Evolutionary conservation across 2,888 invertebrate species (phyloP).

Genomic region (Athetis lepigone): DNA sequence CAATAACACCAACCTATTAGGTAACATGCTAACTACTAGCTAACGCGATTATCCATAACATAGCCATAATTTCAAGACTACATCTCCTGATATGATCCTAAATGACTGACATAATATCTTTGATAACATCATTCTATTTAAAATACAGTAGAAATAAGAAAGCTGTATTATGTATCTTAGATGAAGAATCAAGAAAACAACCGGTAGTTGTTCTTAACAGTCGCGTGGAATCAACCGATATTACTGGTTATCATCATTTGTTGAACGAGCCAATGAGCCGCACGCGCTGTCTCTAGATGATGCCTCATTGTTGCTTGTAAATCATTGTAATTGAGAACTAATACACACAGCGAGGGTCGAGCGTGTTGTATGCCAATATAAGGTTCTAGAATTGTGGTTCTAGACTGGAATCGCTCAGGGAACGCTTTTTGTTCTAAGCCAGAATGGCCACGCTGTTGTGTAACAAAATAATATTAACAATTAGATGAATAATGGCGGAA

Average conservation of each 20-base stretch:
- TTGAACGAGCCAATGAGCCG: slow-evolving; percentile 37
- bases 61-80: not conserved
- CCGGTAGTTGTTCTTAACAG: slow-evolving; percentile 15
- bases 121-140: slow-evolving; percentile 22
- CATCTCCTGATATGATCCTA: not conserved
- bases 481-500: too few relatives aligned
- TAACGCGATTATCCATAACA: too few relatives aligned
- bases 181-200: slow-evolving; percentile 31
- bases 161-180: slow-evolving; percentile 22
- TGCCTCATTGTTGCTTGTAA: slow-evolving; percentile 39
- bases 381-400: not conserved
- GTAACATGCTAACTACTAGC: too few relatives aligned
- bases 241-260: slow-evolving; percentile 51
- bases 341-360: slow-evolving; percentile 1
- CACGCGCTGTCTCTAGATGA: slow-evolving; percentile 39
- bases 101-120: slow-evolving; percentile 1
- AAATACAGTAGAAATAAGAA: slow-evolving; percentile 24
- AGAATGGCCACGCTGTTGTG: not conserved
- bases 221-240: slow-evolving; percentile 43
- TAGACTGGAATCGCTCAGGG: not conserved
- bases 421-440: not conserved
- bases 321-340: slow-evolving; percentile 47
- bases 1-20: too few relatives aligned
- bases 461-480: too few relatives aligned
- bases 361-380: not conserved